Percentiles rank a stretch among this genome's conserved stretches.
These are phyloP conservation scores for sheep (Ovis aries) DNA, from an alignment of 2,113 vertebrate genomes.

Conservation along the genomic window ARS-UI_Ramb_v3.0 NC_056065.1:68731001-68731500, in stretches of 20 bases:
- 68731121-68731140: background rate
- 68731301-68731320: background rate
- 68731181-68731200: background rate
- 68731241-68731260: background rate
- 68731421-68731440: background rate
- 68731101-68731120: background rate
- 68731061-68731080: background rate
- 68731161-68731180: background rate
- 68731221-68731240: background rate
- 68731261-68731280: background rate
- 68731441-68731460: background rate
- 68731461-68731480: background rate
- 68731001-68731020: background rate
- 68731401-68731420: background rate
- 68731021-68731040: background rate
- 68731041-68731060: background rate
- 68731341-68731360: background rate
- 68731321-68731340: background rate
- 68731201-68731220: background rate
- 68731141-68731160: background rate
- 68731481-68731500: background rate
- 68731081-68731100: background rate
- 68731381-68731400: background rate
- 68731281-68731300: background rate
- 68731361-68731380: background rate